These are phyloP conservation scores for Xyrauchen texanus DNA, from an alignment of 2,113 vertebrate species.

Conservation along the genomic window DNA sequence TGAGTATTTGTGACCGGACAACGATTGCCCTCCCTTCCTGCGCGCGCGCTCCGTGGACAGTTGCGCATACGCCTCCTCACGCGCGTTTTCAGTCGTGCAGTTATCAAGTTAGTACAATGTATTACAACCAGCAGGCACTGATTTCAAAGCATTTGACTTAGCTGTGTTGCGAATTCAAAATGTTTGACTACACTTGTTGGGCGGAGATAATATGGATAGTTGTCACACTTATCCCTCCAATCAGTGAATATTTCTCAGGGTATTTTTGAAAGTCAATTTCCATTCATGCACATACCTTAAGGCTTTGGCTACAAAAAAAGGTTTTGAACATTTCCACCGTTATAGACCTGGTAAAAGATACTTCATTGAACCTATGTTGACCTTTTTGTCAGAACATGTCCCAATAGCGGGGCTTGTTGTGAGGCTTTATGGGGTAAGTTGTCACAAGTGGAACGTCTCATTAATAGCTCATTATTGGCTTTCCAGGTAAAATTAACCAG, in stretches of 20 bases:
- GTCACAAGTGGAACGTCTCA: not conserved
- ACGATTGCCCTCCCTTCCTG: slow-evolving; percentile 79
- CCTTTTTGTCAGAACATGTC: no score
- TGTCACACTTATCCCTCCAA: no score
- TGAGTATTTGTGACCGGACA: slow-evolving; percentile 74
- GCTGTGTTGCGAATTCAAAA: no score
- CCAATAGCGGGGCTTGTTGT: no score
- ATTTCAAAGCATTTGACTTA: no score
- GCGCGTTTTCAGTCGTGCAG: slow-evolving; percentile 15
- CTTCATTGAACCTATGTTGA: no score
- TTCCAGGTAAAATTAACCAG: no score
- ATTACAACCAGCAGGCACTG: not conserved
- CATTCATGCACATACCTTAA: not conserved
- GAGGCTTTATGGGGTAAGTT: no score
- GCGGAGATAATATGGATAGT: no score
- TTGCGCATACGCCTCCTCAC: slow-evolving; percentile 73
- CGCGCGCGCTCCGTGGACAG: slow-evolving; percentile 68
- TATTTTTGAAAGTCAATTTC: not conserved
- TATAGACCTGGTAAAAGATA: no score
- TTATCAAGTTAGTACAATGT: not conserved
- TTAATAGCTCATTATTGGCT: not conserved
- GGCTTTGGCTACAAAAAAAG: not conserved
- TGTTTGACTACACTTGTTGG: no score
- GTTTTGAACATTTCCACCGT: not conserved
- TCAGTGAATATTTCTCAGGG: no score